Evolutionary conservation across 2,888 invertebrate species (phyloP).

Genomic region (Drosophila mulleri): DNA sequence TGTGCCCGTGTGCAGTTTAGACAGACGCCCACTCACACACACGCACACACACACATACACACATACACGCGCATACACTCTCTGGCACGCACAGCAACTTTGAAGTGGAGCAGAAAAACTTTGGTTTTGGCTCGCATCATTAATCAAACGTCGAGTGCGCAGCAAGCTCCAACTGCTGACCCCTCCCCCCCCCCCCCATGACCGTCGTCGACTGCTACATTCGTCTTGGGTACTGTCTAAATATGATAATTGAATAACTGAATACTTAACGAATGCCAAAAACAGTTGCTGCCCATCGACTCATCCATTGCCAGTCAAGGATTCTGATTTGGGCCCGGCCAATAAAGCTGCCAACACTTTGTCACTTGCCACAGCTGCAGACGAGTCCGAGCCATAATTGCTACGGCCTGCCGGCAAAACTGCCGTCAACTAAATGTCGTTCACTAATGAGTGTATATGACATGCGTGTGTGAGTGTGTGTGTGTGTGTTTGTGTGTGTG

Average conservation of each 20-base stretch:
- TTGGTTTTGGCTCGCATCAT: conserved; percentile 52
- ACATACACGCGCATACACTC: neutral
- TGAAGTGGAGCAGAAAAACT: conserved; percentile 55
- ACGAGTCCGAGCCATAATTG: conserved; percentile 22
- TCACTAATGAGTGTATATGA: conserved; percentile 34
- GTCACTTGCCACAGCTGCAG: conserved; percentile 16
- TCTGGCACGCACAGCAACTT: conserved; percentile 24
- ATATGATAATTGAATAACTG: conserved; percentile 58
- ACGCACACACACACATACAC: neutral
- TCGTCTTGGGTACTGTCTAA: conserved; percentile 13
- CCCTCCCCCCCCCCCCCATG: neutral
- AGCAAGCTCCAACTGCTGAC: conserved; percentile 3
- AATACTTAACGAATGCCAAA: conserved; percentile 38
- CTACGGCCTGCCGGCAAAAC: conserved; percentile 13
- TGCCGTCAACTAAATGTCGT: conserved; percentile 18
- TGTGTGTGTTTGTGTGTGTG: neutral
- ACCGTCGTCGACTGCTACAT: neutral
- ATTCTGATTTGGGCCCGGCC: conserved; percentile 12
- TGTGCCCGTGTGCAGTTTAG: conserved; percentile 18
- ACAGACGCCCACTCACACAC: neutral
- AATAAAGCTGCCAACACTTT: conserved; percentile 21
- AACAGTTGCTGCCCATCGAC: conserved; percentile 16
- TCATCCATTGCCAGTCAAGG: conserved; percentile 7
- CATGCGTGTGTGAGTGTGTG: conserved; percentile 3
- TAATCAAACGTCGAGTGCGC: conserved; percentile 64